Evolutionary conservation across 2,797 vertebrate genomes (phyloP), one percentile per base, ranked within the genome.

Genomic region (Syngnathus rostellatus): DNA sequence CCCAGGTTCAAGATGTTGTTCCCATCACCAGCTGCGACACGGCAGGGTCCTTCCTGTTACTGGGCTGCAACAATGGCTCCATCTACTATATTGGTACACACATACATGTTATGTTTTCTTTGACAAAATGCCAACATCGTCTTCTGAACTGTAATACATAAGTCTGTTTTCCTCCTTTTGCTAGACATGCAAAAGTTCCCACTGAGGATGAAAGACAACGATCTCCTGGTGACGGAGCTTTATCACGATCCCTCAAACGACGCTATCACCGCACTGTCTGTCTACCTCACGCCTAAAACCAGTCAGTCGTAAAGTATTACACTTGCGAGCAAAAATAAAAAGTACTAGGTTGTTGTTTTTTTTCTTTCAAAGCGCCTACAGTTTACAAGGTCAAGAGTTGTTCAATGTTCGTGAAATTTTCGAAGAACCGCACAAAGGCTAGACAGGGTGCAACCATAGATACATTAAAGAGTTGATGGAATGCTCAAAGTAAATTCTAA

Each of bases 181-280:
- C 40, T 74, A 95, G 95, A 97, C 6, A 94, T 96, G 8, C 95
- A 97, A 87, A 97, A 97, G 86, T 96, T 97, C 69, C 94, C 95
- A 0, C 83, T 96, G 69, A 90, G 95, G 69, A 97, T 97, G 94
- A 96, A 97, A 76, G 95, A 97, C 63, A 96, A 96, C 0, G 94
- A 96, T 39, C 90, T 97, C 31, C 87, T 97, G 66, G 95, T 96
- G 88, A 95, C 94, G 0, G 95, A 97, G 84, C 88, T 97, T 38
- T 97, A 94, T 89, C 83, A 93, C 21, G 95, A 96, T 82, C 94
- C 94, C 0, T 90, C 87, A 0, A 92, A 95, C 8, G 95, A 97
- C 0, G 93, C 94, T n/a, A 92, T 97, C 79, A 97, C 95, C 0
- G 95, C 95, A 0, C 90, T 97, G 57, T 95, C 94, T 0, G 93